These are phyloP conservation scores for Tor tambroides DNA, from an alignment of 2,113 vertebrate species.

Conservation along the genomic window DNA sequence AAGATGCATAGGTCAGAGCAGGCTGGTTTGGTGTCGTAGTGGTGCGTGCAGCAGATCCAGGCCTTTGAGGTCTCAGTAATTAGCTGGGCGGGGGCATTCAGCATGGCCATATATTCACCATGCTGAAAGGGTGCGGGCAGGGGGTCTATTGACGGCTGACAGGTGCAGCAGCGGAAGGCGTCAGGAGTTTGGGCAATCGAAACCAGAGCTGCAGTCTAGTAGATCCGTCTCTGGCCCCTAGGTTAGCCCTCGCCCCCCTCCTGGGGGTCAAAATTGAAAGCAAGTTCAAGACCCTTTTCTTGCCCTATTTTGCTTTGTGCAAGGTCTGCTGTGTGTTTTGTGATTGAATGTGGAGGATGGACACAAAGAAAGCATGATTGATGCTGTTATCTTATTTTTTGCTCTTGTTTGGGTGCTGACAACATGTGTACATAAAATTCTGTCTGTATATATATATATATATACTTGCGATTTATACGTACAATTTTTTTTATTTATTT, in stretches of 20 bases:
- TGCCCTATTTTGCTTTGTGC: constrained; percentile 51
- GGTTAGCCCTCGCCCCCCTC: constrained; percentile 63
- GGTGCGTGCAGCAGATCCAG: constrained; percentile 39
- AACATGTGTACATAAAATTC: background rate
- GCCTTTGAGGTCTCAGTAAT: constrained; percentile 77
- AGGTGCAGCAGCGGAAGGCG: constrained; percentile 84
- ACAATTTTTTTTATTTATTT: too few relatives aligned
- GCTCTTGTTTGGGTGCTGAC: background rate
- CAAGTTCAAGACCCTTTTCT: constrained; percentile 64
- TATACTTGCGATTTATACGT: too few relatives aligned
- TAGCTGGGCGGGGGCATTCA: constrained; percentile 77
- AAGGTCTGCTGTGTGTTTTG: constrained; percentile 35
- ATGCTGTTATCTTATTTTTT: background rate
- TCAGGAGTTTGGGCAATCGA: constrained; percentile 72
- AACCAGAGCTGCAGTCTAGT: constrained; percentile 73
- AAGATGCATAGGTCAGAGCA: constrained; percentile 39
- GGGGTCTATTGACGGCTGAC: constrained; percentile 86
- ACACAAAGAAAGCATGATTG: background rate
- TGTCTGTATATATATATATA: too few relatives aligned
- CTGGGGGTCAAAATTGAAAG: constrained; percentile 67
- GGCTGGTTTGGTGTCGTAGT: constrained; percentile 24
- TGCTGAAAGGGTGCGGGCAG: constrained; percentile 85
- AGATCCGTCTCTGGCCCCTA: constrained; percentile 57
- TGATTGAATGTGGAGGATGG: constrained; percentile 19
- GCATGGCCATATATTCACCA: constrained; percentile 86